These are phyloP conservation scores for Lophotis ruficrista DNA, from an alignment of 2,113 vertebrate genomes.

Conservation along the genomic window DNA sequence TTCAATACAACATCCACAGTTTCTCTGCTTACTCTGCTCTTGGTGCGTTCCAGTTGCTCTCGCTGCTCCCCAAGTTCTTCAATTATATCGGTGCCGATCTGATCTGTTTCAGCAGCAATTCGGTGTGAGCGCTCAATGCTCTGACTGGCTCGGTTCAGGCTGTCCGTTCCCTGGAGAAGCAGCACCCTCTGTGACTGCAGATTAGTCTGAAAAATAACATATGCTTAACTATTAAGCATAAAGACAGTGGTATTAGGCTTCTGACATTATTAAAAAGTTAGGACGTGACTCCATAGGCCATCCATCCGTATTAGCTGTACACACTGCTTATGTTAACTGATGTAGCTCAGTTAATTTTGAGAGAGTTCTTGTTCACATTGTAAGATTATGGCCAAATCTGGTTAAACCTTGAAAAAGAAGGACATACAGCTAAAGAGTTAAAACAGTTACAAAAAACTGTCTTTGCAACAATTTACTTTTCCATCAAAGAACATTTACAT, in stretches of 20 bases:
- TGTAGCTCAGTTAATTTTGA: not conserved
- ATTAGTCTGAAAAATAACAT: constrained; percentile 76
- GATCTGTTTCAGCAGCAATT: constrained; percentile 89
- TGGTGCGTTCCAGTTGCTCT: constrained; percentile 92
- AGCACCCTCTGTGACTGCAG: constrained; percentile 87
- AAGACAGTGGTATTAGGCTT: not conserved
- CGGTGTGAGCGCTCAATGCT: constrained; percentile 92
- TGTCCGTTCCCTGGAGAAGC: constrained; percentile 91
- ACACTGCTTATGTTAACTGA: not conserved
- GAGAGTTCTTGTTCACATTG: not conserved
- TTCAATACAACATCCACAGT: accelerated
- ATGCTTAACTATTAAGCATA: not conserved
- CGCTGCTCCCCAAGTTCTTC: constrained; percentile 94
- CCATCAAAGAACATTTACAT: not conserved
- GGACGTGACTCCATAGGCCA: not conserved
- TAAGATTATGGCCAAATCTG: not conserved
- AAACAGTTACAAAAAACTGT: not conserved
- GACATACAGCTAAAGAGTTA: not conserved
- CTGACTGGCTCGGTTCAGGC: constrained; percentile 86
- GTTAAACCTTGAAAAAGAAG: not conserved
- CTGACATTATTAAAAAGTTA: not conserved
- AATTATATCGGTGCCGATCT: constrained; percentile 91
- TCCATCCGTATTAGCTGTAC: not conserved
- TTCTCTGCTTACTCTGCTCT: constrained; percentile 82
- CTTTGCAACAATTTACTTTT: not conserved